Conservation (phyloP, 2,797 vertebrate species). For the Pseudochirops corinnae region DNA sequence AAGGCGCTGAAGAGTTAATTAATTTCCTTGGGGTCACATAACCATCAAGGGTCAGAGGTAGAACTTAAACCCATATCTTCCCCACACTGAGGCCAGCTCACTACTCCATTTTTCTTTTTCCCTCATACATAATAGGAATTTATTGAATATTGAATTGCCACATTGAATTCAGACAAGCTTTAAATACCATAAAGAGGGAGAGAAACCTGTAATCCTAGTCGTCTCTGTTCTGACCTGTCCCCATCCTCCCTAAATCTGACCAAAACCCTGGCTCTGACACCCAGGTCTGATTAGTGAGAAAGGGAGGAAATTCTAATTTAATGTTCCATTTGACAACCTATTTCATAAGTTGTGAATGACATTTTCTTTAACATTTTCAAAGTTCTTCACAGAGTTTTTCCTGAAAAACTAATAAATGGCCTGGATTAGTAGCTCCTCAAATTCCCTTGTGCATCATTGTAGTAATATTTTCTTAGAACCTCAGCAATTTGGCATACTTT, state of each 20-base stretch:
- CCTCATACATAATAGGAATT: not conserved
- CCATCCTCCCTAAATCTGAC: not conserved
- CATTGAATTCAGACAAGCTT: not conserved
- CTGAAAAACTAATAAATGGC: slow-evolving; percentile 21
- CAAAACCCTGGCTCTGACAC: not conserved
- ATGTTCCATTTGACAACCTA: slow-evolving; percentile 18
- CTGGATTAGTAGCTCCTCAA: slow-evolving; percentile 33
- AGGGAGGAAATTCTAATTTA: slow-evolving; percentile 7
- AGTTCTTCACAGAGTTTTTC: slow-evolving; percentile 43
- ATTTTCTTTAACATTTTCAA: slow-evolving; percentile 61
- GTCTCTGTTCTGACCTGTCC: not conserved
- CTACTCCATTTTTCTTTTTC: not conserved
- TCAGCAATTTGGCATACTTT: slow-evolving; percentile 44
- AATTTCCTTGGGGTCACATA: not conserved
- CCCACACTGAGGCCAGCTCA: not conserved
- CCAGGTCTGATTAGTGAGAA: not conserved
- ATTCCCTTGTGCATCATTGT: slow-evolving; percentile 20
- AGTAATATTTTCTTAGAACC: slow-evolving; percentile 57
- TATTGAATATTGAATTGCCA: not conserved
- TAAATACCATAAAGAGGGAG: not conserved
- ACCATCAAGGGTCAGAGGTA: too few relatives aligned
- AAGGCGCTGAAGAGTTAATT: not conserved
- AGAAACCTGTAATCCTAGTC: not conserved
- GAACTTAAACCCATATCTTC: not conserved
- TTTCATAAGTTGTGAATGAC: not conserved